Evolutionary conservation across 1,140 invertebrate genomes (phyloP).

Genomic region (Carcinoscorpius rotundicauda): DNA sequence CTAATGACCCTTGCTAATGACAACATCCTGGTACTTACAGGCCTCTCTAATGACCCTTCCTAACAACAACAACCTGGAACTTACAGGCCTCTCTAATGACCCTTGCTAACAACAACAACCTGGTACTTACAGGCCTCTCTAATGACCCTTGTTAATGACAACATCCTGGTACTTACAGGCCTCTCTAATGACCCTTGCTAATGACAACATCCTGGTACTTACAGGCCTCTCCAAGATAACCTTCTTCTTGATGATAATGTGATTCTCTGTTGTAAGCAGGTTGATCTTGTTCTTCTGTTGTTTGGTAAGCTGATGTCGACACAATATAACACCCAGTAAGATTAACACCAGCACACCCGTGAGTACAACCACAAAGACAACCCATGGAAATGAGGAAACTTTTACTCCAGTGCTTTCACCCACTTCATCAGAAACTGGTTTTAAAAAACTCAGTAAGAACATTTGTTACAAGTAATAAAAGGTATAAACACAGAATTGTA

Average conservation of each 20-base stretch:
- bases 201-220: background rate
- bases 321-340: background rate
- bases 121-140: conserved; percentile 12
- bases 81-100: conserved; percentile 16
- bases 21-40: too few relatives aligned
- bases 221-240: conserved; percentile 22
- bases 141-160: background rate
- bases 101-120: too few relatives aligned
- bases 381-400: background rate
- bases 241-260: conserved; percentile 24
- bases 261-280: conserved; percentile 7
- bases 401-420: background rate
- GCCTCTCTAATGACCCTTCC: too few relatives aligned
- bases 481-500: too few relatives aligned
- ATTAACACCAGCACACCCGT: conserved; percentile 3
- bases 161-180: background rate
- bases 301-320: background rate
- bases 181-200: conserved; percentile 14
- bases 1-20: too few relatives aligned
- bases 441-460: too few relatives aligned
- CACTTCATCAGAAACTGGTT: background rate
- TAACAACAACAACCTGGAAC: too few relatives aligned
- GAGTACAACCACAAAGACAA: conserved; percentile 2
- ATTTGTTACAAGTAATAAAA: too few relatives aligned
- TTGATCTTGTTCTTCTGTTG: conserved; percentile 11